Conservation (phyloP, 2,113 vertebrate species). For the Phylloscopus trochilus region DNA sequence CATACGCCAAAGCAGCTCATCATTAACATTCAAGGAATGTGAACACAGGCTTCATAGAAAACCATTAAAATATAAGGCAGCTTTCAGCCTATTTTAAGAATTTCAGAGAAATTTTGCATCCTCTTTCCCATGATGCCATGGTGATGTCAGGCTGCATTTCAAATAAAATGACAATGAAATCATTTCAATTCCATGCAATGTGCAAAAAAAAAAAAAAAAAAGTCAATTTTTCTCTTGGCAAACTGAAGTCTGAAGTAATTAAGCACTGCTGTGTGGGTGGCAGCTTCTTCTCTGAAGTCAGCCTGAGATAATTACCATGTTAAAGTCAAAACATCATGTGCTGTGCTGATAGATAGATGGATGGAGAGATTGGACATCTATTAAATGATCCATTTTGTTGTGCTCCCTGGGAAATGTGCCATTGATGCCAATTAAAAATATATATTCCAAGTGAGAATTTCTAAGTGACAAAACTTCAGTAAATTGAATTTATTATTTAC, state of each 20-base stretch:
- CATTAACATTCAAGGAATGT: slow-evolving; percentile 74
- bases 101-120: slow-evolving; percentile 78
- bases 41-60: slow-evolving; percentile 71
- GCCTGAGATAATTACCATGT: slow-evolving; percentile 86
- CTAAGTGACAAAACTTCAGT: slow-evolving; percentile 74
- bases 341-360: slow-evolving; percentile 81
- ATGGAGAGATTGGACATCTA: slow-evolving; percentile 82
- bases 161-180: slow-evolving; percentile 82
- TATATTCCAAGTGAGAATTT: slow-evolving; percentile 79
- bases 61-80: slow-evolving; percentile 70
- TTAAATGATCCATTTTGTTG: slow-evolving; percentile 85
- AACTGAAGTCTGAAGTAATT: slow-evolving; percentile 84
- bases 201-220: slow-evolving; percentile 71
- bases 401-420: slow-evolving; percentile 79
- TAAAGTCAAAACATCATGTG: slow-evolving; percentile 85
- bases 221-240: slow-evolving; percentile 82
- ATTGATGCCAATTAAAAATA: slow-evolving; percentile 84
- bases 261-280: slow-evolving; percentile 83
- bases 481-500: slow-evolving; percentile 82
- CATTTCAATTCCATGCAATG: slow-evolving; percentile 78
- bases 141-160: slow-evolving; percentile 81
- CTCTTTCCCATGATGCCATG: slow-evolving; percentile 77
- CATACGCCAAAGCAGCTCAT: slow-evolving; percentile 68
- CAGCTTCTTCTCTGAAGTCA: slow-evolving; percentile 83
- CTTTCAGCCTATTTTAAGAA: slow-evolving; percentile 80